Conservation (phyloP, 2,888 invertebrate genomes). For the Hydraecia micacea region DNA sequence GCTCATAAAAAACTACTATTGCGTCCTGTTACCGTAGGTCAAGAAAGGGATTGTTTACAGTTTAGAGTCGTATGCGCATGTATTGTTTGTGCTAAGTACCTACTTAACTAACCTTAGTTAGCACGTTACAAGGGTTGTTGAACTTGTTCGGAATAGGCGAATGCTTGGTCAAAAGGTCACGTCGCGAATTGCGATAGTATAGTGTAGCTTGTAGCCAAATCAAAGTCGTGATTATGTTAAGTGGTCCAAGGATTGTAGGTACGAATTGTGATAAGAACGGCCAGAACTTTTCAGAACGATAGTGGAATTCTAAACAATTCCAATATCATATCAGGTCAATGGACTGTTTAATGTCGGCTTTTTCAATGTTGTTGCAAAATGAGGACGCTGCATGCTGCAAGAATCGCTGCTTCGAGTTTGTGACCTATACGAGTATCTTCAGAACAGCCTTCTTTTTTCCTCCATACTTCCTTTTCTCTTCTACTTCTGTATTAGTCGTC, state of each 20-base stretch:
- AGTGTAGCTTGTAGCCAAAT: neutral
- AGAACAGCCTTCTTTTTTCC: neutral
- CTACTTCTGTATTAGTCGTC: neutral
- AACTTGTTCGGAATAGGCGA: neutral
- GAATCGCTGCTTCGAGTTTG: too few species aligned
- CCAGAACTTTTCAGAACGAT: neutral
- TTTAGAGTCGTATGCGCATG: constrained; percentile 13
- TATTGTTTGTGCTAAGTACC: constrained; percentile 15
- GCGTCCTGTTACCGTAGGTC: constrained; percentile 34
- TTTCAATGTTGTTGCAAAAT: neutral
- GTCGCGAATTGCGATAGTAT: constrained; percentile 16
- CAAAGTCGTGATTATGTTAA: neutral
- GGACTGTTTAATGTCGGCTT: neutral
- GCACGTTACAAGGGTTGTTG: constrained; percentile 21
- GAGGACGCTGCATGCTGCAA: too few species aligned
- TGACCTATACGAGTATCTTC: too few species aligned
- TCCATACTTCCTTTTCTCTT: neutral
- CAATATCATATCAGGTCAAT: neutral
- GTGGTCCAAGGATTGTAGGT: neutral
- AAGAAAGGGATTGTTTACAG: constrained; percentile 25
- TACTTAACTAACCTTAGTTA: too few species aligned
- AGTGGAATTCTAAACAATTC: neutral
- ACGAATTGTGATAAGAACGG: constrained; percentile 1
- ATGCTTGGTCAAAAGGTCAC: constrained; percentile 3
- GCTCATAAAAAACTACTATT: constrained; percentile 10